Conservation (phyloP, 2,113 vertebrate species). For the Pseudolaguvia tuberculata region DNA sequence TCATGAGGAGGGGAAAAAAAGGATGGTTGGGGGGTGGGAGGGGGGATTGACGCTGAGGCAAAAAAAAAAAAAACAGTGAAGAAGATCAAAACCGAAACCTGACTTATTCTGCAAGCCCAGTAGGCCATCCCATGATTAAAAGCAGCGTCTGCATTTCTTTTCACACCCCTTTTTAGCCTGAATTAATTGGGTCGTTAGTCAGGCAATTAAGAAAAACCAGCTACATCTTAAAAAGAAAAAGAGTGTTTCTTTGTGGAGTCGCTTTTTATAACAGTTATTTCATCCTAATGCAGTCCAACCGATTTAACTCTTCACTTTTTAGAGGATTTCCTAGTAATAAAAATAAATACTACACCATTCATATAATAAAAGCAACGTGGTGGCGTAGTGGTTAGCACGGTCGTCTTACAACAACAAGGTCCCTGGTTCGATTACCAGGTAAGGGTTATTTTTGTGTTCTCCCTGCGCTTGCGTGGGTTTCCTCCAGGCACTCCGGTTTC, state of each 20-base stretch:
- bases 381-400: too few species aligned
- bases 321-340: too few species aligned
- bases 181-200: slow-evolving; percentile 61
- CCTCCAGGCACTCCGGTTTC: too few species aligned
- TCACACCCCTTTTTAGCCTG: slow-evolving; percentile 42
- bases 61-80: slow-evolving; percentile 27
- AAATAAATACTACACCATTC: too few species aligned
- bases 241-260: slow-evolving; percentile 27
- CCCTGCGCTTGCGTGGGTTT: too few species aligned
- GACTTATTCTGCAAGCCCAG: slow-evolving; percentile 11
- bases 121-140: slow-evolving; percentile 50
- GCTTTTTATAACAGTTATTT: slow-evolving; percentile 11
- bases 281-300: too few species aligned
- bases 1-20: neutral
- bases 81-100: slow-evolving; percentile 53
- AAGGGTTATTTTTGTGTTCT: too few species aligned
- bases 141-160: slow-evolving; percentile 51
- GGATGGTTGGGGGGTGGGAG: neutral
- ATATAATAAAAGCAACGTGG: too few species aligned
- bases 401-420: too few species aligned
- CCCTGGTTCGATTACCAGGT: too few species aligned
- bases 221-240: slow-evolving; percentile 22
- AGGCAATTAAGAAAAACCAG: slow-evolving; percentile 48
- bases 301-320: too few species aligned
- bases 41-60: slow-evolving; percentile 8